Percentiles rank a stretch among this genome's conserved stretches.
These are phyloP conservation scores for Lanistes nyassanus DNA, from an alignment of 1,140 invertebrate genomes.

Conservation along the genomic window DNA sequence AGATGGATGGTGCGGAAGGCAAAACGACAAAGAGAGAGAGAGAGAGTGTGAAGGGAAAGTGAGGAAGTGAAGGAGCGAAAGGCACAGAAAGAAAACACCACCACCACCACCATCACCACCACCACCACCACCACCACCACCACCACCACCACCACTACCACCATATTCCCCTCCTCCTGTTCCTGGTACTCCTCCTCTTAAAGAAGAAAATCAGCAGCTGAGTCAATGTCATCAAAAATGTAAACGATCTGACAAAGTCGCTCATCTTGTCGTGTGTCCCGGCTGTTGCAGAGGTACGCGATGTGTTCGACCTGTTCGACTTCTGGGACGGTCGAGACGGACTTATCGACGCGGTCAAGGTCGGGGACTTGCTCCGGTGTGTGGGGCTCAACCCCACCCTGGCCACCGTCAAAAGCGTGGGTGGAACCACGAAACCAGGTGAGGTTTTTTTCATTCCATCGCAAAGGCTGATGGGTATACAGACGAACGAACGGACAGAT, in stretches of 20 bases:
- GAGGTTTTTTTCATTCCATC: constrained; percentile 42
- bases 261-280: not conserved
- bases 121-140: not conserved
- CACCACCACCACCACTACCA: not conserved
- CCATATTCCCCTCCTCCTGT: not conserved
- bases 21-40: constrained; percentile 5
- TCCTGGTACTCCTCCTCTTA: not conserved
- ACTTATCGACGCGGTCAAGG: constrained; percentile 62
- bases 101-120: not conserved
- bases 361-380: constrained; percentile 90
- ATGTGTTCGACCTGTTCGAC: constrained; percentile 66
- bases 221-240: not conserved
- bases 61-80: constrained; percentile 1
- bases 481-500: too few species aligned
- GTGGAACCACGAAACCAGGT: constrained; percentile 95
- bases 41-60: not conserved
- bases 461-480: not conserved
- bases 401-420: constrained; percentile 88
- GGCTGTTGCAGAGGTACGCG: constrained; percentile 58
- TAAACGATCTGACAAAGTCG: not conserved
- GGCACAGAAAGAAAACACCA: not conserved
- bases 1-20: not conserved
- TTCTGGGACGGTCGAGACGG: constrained; percentile 67
- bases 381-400: constrained; percentile 93
- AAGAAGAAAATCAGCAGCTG: not conserved